phyloP scores from a whole-genome alignment of 1,140 invertebrate species.

The Heliconius himera region DNA sequence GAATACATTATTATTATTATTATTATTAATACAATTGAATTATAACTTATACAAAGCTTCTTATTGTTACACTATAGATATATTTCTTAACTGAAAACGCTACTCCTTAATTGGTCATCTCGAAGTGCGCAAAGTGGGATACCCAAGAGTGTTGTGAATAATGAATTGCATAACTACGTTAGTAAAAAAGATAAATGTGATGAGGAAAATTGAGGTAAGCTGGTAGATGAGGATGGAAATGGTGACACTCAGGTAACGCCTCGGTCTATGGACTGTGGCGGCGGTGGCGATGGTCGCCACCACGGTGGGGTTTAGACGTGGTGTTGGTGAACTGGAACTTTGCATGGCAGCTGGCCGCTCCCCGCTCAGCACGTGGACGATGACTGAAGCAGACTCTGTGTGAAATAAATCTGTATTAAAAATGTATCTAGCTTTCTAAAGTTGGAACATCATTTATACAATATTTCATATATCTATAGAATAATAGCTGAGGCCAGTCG shows the following conservation, averaged over 20 bases:
- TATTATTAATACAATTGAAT: slow-evolving; percentile 14
- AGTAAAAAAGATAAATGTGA: slow-evolving; percentile 30
- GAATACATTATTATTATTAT: slow-evolving; percentile 39
- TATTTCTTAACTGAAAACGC: neutral
- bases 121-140: slow-evolving; percentile 15
- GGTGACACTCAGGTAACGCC: slow-evolving; percentile 25
- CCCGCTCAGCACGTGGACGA: slow-evolving; percentile 86
- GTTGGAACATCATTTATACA: neutral
- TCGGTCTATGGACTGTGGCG: slow-evolving; percentile 46
- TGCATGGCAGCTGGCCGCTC: slow-evolving; percentile 90
- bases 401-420: slow-evolving; percentile 35
- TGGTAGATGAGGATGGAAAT: slow-evolving; percentile 29
- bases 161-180: slow-evolving; percentile 33
- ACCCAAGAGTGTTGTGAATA: slow-evolving; percentile 24
- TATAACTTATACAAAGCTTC: slow-evolving; percentile 28
- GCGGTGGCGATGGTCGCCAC: slow-evolving; percentile 49
- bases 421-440: neutral
- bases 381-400: slow-evolving; percentile 84
- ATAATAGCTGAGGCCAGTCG: too few species aligned
- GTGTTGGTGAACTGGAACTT: slow-evolving; percentile 82
- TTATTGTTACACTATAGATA: slow-evolving; percentile 24
- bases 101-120: slow-evolving; percentile 41
- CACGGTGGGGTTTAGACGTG: slow-evolving; percentile 55
- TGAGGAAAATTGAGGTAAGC: slow-evolving; percentile 31
- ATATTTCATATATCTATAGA: neutral